These are phyloP conservation scores for Syngnathus typhle DNA, from an alignment of 2,113 vertebrate genomes.

Conservation along the genomic window DNA sequence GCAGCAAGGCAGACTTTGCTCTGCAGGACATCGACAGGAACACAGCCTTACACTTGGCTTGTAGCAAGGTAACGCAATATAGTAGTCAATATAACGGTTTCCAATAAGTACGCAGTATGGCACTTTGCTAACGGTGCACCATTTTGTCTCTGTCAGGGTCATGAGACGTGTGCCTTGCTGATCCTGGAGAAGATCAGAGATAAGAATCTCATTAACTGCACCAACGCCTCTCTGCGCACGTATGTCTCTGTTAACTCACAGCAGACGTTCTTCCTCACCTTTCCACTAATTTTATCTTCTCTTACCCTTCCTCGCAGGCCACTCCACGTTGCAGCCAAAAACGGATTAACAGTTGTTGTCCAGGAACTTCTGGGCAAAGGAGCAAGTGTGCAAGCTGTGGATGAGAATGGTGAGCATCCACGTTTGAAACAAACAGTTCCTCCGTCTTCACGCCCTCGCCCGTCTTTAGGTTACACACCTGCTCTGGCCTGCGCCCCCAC, in stretches of 20 bases:
- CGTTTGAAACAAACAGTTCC: not conserved
- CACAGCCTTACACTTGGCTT: constrained; percentile 95
- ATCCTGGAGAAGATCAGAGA: constrained; percentile 94
- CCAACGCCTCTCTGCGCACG: constrained; percentile 94
- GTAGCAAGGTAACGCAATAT: constrained; percentile 81
- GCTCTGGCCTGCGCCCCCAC: constrained; percentile 94
- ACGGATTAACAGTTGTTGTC: constrained; percentile 90
- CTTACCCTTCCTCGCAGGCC: constrained; percentile 72
- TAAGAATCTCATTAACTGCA: constrained; percentile 93
- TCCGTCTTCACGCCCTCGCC: not conserved
- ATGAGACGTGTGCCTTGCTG: constrained; percentile 99
- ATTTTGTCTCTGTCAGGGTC: constrained; percentile 73
- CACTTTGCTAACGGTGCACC: not conserved
- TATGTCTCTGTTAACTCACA: constrained; percentile 58
- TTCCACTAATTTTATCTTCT: not conserved
- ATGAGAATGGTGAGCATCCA: constrained; percentile 85
- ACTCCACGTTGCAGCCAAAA: constrained; percentile 91
- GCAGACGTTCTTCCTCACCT: not conserved
- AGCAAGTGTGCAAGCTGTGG: constrained; percentile 95
- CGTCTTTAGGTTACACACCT: constrained; percentile 84
- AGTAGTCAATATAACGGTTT: too few relatives aligned
- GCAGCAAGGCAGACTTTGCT: constrained; percentile 88
- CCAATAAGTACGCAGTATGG: too few relatives aligned
- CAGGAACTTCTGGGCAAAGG: constrained; percentile 95
- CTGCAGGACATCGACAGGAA: constrained; percentile 87